phyloP scores from a whole-genome alignment of 2,888 invertebrate genomes.

The Perizoma flavofasciatum region DNA sequence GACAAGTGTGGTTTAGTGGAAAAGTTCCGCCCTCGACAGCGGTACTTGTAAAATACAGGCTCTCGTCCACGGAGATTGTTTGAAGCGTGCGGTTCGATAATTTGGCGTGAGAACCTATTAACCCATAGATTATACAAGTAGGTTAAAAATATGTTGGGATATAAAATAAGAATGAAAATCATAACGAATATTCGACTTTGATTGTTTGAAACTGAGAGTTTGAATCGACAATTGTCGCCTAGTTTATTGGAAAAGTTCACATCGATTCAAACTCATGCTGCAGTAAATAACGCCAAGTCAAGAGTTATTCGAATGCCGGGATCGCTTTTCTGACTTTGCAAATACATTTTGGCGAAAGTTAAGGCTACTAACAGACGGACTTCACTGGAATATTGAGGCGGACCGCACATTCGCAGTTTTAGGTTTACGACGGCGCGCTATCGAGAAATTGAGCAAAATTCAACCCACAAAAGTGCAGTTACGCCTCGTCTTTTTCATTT shows the following conservation, averaged over 20 bases:
- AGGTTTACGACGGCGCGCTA: not conserved
- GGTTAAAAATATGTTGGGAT: too few species aligned
- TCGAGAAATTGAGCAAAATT: not conserved
- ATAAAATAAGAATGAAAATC: not conserved
- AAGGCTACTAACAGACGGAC: constrained; percentile 1
- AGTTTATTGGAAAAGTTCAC: constrained; percentile 32
- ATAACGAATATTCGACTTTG: constrained; percentile 9
- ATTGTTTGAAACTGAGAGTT: constrained; percentile 20
- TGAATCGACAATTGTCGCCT: constrained; percentile 31
- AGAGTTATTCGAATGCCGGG: constrained; percentile 31
- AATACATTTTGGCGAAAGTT: constrained; percentile 25
- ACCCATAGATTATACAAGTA: too few species aligned
- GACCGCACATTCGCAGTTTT: not conserved
- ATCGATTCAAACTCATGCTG: constrained; percentile 30
- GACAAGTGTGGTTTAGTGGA: constrained; percentile 47
- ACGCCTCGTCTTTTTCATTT: too few species aligned
- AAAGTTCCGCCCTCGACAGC: constrained; percentile 42
- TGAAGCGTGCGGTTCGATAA: constrained; percentile 9
- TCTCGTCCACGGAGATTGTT: constrained; percentile 23
- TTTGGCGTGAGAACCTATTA: too few species aligned
- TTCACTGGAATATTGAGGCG: not conserved
- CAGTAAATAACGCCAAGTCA: constrained; percentile 33
- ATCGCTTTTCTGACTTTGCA: constrained; percentile 31
- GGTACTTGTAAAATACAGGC: constrained; percentile 22
- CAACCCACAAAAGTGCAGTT: too few species aligned